phyloP scores from a whole-genome alignment of 2,888 invertebrate species.

The Scaptomyza flava region DNA sequence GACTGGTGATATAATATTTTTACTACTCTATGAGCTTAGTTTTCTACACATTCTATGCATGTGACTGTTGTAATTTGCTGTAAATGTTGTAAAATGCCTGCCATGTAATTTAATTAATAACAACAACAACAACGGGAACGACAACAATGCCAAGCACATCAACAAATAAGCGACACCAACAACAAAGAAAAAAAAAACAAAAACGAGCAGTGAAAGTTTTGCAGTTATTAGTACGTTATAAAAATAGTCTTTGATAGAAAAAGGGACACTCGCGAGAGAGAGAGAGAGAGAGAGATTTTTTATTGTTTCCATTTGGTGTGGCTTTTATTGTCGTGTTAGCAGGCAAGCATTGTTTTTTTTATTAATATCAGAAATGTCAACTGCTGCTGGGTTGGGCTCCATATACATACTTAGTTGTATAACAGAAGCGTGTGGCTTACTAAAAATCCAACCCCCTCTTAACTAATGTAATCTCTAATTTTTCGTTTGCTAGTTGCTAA shows the following conservation, averaged over 20 bases:
- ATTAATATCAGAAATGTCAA: constrained; percentile 59
- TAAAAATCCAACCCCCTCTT: too few relatives aligned
- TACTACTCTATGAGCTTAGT: constrained; percentile 18
- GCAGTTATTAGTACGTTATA: constrained; percentile 79
- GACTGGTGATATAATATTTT: constrained; percentile 69
- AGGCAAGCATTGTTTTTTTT: constrained; percentile 28
- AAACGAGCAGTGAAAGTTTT: constrained; percentile 79
- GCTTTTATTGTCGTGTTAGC: constrained; percentile 71
- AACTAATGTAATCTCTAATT: constrained; percentile 44
- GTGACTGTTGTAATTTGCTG: constrained; percentile 73
- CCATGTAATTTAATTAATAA: constrained; percentile 79
- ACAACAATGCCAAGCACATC: constrained; percentile 3
- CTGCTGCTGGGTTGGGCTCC: constrained; percentile 40
- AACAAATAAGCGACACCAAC: too few relatives aligned
- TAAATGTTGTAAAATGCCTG: constrained; percentile 79
- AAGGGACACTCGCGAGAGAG: not conserved
- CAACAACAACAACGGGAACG: constrained; percentile 46
- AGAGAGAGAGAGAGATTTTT: constrained; percentile 7
- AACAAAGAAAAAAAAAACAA: constrained; percentile 7
- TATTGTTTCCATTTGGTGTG: constrained; percentile 51
- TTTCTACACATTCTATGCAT: constrained; percentile 34
- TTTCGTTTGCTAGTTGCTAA: constrained; percentile 25
- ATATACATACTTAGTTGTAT: too few relatives aligned
- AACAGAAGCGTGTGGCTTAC: not conserved
- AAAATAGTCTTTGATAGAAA: constrained; percentile 57